phyloP scores from a whole-genome alignment of 2,797 vertebrate species.

The Dicrostonyx torquatus region DNA sequence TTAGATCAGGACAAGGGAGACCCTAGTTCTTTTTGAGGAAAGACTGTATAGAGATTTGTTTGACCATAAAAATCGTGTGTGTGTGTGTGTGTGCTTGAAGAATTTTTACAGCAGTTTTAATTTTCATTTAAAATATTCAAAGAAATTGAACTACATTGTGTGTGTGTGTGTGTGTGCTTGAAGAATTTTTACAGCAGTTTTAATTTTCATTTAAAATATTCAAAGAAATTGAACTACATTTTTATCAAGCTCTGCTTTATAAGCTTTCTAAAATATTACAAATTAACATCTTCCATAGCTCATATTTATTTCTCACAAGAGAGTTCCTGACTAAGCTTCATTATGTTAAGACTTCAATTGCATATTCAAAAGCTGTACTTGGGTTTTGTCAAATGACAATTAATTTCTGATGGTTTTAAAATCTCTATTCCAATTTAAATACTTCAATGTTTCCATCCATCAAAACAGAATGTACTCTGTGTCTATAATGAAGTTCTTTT shows the following conservation, averaged over 20 bases:
- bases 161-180: background rate
- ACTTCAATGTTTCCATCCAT: slow-evolving; percentile 44
- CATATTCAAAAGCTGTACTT: slow-evolving; percentile 18
- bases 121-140: slow-evolving; percentile 33
- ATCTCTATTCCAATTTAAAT: slow-evolving; percentile 60
- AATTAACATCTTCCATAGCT: background rate
- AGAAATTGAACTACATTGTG: background rate
- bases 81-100: background rate
- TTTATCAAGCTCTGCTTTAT: slow-evolving; percentile 22
- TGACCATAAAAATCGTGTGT: background rate
- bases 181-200: background rate
- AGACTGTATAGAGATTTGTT: background rate
- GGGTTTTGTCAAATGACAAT: slow-evolving; percentile 40
- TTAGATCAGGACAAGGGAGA: background rate
- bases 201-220: slow-evolving; percentile 40
- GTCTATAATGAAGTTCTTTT: slow-evolving; percentile 15
- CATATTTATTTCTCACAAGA: slow-evolving; percentile 49
- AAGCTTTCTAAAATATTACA: slow-evolving; percentile 23
- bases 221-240: background rate
- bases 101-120: background rate
- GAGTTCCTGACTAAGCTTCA: background rate
- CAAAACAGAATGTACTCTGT: background rate
- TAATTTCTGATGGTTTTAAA: slow-evolving; percentile 53
- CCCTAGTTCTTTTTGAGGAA: background rate
- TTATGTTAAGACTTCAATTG: slow-evolving; percentile 47